A percentile compares a stretch with the other conserved stretches of the same genome.
Evolutionary conservation across 1,140 invertebrate species (phyloP).

Genomic region (Zaprionus ornatus): DNA sequence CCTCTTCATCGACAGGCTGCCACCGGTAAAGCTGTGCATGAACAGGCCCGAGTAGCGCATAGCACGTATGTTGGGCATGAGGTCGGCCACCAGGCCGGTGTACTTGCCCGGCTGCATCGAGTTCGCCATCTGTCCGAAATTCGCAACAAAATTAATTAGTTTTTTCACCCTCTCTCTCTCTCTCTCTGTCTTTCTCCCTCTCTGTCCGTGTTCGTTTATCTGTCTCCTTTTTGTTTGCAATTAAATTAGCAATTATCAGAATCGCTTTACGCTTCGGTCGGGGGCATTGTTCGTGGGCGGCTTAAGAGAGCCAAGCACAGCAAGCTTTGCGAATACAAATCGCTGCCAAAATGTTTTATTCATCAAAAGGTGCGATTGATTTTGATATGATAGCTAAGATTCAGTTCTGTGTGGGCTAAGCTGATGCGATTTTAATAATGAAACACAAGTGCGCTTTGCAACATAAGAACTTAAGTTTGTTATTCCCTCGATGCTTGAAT

Average conservation of each 20-base stretch:
- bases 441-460: not conserved
- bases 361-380: not conserved
- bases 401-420: not conserved
- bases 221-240: not conserved
- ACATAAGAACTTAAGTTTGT: too few species aligned
- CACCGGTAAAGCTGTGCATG: slow-evolving; percentile 90
- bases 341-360: slow-evolving; percentile 9
- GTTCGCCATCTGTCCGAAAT: slow-evolving; percentile 52
- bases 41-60: slow-evolving; percentile 91
- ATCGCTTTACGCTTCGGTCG: not conserved
- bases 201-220: not conserved
- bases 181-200: not conserved
- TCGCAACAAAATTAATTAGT: slow-evolving; percentile 27
- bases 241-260: slow-evolving; percentile 18
- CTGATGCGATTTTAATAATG: not conserved
- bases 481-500: not conserved
- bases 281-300: not conserved
- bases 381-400: not conserved
- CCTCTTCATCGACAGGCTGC: slow-evolving; percentile 86
- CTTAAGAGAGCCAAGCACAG: not conserved
- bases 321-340: slow-evolving; percentile 5
- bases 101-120: slow-evolving; percentile 75
- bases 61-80: slow-evolving; percentile 91
- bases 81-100: slow-evolving; percentile 90
- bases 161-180: slow-evolving; percentile 6